Percentiles rank a stretch among this genome's conserved stretches.
Evolutionary conservation across 2,113 vertebrate genomes (phyloP).

Genomic region (Falco punctatus): DNA sequence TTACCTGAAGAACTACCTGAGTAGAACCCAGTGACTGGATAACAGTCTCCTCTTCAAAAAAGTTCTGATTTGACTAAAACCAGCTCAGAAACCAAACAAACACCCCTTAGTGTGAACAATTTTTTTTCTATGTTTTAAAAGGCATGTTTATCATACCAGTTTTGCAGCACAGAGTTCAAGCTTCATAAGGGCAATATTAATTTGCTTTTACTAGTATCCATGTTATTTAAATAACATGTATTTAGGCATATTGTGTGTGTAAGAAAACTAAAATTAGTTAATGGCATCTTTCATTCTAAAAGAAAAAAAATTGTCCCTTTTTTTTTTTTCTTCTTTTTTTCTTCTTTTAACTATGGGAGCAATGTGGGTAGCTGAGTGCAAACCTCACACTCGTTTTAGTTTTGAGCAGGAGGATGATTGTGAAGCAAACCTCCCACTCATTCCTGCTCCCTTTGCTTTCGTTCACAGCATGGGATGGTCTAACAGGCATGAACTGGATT

Average conservation of each 20-base stretch:
- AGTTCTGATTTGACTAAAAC: background rate
- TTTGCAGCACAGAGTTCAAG: background rate
- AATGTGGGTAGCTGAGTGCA: background rate
- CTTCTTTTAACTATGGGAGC: background rate
- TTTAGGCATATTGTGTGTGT: background rate
- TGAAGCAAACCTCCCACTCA: background rate
- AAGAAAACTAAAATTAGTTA: background rate
- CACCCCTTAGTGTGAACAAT: background rate
- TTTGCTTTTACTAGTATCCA: background rate
- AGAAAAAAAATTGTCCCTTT: background rate
- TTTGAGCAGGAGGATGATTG: background rate
- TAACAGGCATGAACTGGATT: background rate
- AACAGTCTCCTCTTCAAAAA: background rate
- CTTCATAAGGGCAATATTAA: background rate
- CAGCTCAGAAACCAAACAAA: background rate
- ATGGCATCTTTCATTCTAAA: background rate
- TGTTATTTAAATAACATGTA: background rate
- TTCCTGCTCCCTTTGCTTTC: background rate
- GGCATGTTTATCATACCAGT: background rate
- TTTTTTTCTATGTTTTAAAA: background rate
- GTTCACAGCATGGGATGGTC: background rate
- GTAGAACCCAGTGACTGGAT: background rate
- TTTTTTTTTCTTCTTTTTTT: background rate
- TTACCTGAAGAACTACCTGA: background rate
- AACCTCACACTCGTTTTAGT: background rate